Evolutionary conservation across 2,113 vertebrate genomes (phyloP).

Genomic region (Oreochromis spilurus): DNA sequence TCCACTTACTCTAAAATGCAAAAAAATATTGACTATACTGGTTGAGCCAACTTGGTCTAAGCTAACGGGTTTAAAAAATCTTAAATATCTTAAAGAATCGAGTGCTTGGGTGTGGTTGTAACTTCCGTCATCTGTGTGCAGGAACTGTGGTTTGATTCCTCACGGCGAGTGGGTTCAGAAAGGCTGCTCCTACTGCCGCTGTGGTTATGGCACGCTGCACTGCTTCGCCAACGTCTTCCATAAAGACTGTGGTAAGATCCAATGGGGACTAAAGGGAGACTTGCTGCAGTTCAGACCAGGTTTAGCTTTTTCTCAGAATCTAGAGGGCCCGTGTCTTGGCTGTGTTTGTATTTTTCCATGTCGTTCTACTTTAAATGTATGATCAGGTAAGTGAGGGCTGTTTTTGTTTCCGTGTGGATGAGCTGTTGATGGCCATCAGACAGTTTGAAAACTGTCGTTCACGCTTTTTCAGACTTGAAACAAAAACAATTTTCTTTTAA

Average conservation of each 20-base stretch:
- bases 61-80: background rate
- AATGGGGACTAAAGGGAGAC: background rate
- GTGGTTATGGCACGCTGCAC: conserved; percentile 61
- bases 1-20: background rate
- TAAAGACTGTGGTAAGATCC: conserved; percentile 63
- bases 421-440: background rate
- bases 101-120: background rate
- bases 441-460: background rate
- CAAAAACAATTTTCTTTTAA: background rate
- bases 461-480: background rate
- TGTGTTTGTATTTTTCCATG: background rate
- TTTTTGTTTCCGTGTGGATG: background rate
- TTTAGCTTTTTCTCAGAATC: background rate
- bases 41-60: background rate
- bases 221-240: conserved; percentile 67
- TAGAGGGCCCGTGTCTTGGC: background rate
- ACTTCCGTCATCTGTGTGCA: background rate
- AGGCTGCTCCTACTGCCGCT: conserved; percentile 65
- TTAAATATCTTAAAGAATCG: background rate
- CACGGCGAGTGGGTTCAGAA: conserved; percentile 65
- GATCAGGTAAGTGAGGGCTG: background rate
- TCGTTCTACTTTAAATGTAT: background rate
- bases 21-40: background rate
- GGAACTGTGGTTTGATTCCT: conserved; percentile 57
- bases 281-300: background rate